A percentile compares a stretch with the other conserved stretches of the same genome.
Conservation (phyloP, 2,113 vertebrate genomes). For the Oryzias celebensis region DNA sequence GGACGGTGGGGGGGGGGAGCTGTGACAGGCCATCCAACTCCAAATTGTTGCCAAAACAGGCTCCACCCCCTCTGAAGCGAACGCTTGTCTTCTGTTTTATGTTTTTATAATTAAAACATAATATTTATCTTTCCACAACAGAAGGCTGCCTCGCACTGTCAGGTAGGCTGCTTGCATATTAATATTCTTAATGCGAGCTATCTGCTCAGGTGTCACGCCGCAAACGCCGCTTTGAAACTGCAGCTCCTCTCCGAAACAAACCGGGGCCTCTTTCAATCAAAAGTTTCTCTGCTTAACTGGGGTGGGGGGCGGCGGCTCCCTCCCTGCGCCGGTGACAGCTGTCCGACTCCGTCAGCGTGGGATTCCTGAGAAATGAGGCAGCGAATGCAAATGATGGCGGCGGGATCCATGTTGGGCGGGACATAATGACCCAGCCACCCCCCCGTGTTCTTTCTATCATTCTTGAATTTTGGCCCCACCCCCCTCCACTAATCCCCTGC, state of each 20-base stretch:
- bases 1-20: neutral
- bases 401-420: conserved; percentile 20
- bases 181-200: conserved; percentile 82
- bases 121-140: conserved; percentile 85
- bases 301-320: neutral
- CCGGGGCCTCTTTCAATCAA: conserved; percentile 10
- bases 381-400: conserved; percentile 67
- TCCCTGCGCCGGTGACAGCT: conserved; percentile 73
- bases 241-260: too few relatives aligned
- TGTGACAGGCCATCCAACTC: conserved; percentile 70
- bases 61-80: conserved; percentile 68
- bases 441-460: conserved; percentile 35
- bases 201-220: conserved; percentile 74
- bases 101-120: conserved; percentile 87
- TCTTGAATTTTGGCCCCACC: conserved; percentile 25
- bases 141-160: conserved; percentile 81
- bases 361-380: conserved; percentile 77
- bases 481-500: conserved; percentile 65
- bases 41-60: conserved; percentile 73
- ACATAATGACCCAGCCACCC: conserved; percentile 76
- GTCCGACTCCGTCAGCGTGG: conserved; percentile 73
- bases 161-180: conserved; percentile 82
- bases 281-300: neutral
- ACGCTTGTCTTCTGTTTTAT: conserved; percentile 78
- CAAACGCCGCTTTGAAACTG: neutral